Base-by-base conservation (phyloP, 2,797 vertebrate species). In the Choloepus didactylus region DNA sequence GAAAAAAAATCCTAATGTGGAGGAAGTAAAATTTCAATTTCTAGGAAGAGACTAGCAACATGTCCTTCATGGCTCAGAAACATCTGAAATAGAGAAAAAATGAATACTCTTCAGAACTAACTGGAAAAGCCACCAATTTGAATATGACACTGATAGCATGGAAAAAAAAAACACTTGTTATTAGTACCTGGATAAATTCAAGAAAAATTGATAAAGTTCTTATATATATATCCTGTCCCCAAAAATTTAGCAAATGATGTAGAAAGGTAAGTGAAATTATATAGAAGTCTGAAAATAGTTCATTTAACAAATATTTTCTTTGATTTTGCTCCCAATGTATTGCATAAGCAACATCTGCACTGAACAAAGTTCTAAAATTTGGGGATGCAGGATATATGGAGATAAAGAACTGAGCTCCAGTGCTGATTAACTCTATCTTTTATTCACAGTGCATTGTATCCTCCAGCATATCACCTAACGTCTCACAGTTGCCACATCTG, bases 401-500 rank as follows among this genome's bases (percentile, higher is more conserved):
- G 62, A n/a, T 38, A 21, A 83, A 89, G 35, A n/a, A 60, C 46
- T 31, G 25, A 95, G 18, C 11, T 93, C 12, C 27, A 64, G 15
- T 21, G 2, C 3, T 31, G 3, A 29, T 3, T 23, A 35, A 41
- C 1, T 41, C 2, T 21, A 2, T 1, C 5, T 8, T 2, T 51
- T 27, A 35, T 23, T 19, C 4, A 31, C 73, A 80, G n/a, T 15
- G 2, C 2, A 2, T 25, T 38, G 11, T 3, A 46, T 70, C 27
- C 21, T 51, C 9, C n/a, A 6, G 2, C 31, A 62, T 1, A 6
- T 62, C 18, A 35, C 10, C 3, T 9, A 9, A 0, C 6, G 11
- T 72, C 41, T 49, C 15, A 35, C 19, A 41, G 0, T 25, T 19
- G 14, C 60, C 70, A 67, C 27, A 62, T 76, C 18, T 87, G 7